Percentiles rank a stretch among this genome's conserved stretches.
phyloP scores from a whole-genome alignment of 1,140 invertebrate genomes.

The silkworm (Bombyx mori) region ASM3026992v2 NC_085121.1:1506501-1507000 shows the following conservation, averaged over 20 bases:
- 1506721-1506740: constrained; percentile 33
- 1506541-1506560: constrained; percentile 7
- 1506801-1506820: constrained; percentile 29
- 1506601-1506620: constrained; percentile 34
- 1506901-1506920: constrained; percentile 54
- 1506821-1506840: constrained; percentile 58
- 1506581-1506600: constrained; percentile 27
- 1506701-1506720: constrained; percentile 41
- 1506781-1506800: constrained; percentile 17
- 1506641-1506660: constrained; percentile 39
- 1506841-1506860: constrained; percentile 53
- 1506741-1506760: constrained; percentile 51
- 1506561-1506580: constrained; percentile 19
- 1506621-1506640: constrained; percentile 28
- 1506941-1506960: neutral
- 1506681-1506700: constrained; percentile 51
- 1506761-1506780: constrained; percentile 47
- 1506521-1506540: constrained; percentile 25
- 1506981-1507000: too few relatives aligned
- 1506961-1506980: too few relatives aligned
- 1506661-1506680: constrained; percentile 36
- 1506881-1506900: constrained; percentile 34
- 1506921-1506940: constrained; percentile 10
- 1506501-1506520: constrained; percentile 50
- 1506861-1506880: constrained; percentile 50